Evolutionary conservation across 2,888 invertebrate species (phyloP), one percentile per base, ranked within the genome.

Genomic region (Oligia fasciuncula): DNA sequence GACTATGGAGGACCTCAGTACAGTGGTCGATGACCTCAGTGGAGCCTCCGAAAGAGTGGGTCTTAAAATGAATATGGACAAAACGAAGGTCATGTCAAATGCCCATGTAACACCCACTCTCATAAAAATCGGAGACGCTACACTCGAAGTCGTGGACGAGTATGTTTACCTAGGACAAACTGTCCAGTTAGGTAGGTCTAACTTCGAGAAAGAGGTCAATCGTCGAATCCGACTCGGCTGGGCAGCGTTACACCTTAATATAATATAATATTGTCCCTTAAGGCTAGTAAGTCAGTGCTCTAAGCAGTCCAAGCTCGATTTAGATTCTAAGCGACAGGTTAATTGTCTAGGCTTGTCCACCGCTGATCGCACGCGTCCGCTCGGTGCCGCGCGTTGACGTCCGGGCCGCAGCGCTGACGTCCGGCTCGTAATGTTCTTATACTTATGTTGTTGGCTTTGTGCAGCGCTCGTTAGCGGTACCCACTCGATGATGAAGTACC

Each of bases 391-490:
- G 23, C 67, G 63, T 11, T 75, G 67, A 51, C 66, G 75, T 54
- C 57, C 73, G 80, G 13, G 46, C 29, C 14, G n/a, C 40, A 43
- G 83, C 43, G 43, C 40, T 78, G 68, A 66, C 57, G 66, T 73
- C 83, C 51, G 49, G 29, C 69, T 62, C 43, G 35, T 85, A 80
- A 80, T 66, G 75, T 73, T 78, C 57, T 63, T n/a, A 57, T 63
- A 63, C 23, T n/a, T 65, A 65, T 86, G 62, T 83, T 63, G 60
- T 35, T 72, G 57, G 67, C 81, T 84, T 81, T 85, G 81, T 80
- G 71, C 73, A 60, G 62, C 68, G 63, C 87, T 85, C 81, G 85
- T 87, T 85, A 87, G 85, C 49, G 57, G 62, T 57, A 6, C 17
- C 43, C 78, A 73, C 35, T 23, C 17, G 14, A 23, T 40, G 23